Percentiles rank a stretch among this genome's conserved stretches.
Evolutionary conservation across 2,797 vertebrate genomes (phyloP).

Genomic region (Numenius phaeopus): DNA sequence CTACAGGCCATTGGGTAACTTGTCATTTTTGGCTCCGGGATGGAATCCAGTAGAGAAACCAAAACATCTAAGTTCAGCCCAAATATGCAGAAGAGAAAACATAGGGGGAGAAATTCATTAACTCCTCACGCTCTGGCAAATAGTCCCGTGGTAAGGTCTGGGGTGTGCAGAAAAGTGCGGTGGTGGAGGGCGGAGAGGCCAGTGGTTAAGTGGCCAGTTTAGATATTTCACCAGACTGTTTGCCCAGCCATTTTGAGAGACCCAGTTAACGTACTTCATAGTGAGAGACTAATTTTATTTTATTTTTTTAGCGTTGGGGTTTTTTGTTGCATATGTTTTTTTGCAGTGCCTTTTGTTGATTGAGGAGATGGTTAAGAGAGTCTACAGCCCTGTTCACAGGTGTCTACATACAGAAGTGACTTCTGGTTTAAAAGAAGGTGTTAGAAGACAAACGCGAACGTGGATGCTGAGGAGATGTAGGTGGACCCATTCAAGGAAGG

Average conservation of each 20-base stretch:
- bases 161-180: neutral
- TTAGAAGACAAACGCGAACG: neutral
- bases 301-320: neutral
- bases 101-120: neutral
- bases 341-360: neutral
- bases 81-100: neutral
- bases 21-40: neutral
- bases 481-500: neutral
- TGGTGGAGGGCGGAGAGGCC: neutral
- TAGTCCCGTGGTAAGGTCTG: neutral
- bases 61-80: neutral
- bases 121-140: neutral
- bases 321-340: neutral
- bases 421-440: neutral
- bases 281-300: neutral
- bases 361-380: neutral
- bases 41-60: neutral
- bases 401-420: neutral
- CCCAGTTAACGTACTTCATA: neutral
- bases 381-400: neutral
- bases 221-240: neutral
- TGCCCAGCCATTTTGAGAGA: neutral
- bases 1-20: neutral
- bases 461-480: neutral
- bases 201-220: neutral